These are phyloP conservation scores for Scleropages formosus DNA, from an alignment of 2,797 vertebrate genomes.

Conservation along the genomic window DNA sequence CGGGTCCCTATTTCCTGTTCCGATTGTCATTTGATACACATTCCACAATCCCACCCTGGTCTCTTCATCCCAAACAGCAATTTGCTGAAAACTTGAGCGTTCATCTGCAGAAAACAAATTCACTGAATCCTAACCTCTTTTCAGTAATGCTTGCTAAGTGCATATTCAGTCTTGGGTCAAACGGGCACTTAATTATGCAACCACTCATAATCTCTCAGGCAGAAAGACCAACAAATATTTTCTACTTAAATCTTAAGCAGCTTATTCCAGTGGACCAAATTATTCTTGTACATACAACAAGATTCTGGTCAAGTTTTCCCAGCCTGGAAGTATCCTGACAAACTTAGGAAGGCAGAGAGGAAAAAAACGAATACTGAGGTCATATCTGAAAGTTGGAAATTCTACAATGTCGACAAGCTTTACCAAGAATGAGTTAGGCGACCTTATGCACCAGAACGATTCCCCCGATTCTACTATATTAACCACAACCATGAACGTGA, in stretches of 20 bases:
- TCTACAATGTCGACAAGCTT: no score
- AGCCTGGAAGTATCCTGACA: not conserved
- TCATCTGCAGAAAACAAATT: not conserved
- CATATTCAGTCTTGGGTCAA: conserved; percentile 45
- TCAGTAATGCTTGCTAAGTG: conserved; percentile 32
- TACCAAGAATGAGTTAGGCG: no score
- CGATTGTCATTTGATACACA: conserved; percentile 50
- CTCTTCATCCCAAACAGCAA: not conserved
- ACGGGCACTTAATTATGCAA: conserved; percentile 41
- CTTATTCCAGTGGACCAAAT: conserved; percentile 31
- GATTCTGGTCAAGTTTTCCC: not conserved
- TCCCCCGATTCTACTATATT: not conserved
- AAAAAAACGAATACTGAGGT: not conserved
- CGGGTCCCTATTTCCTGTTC: conserved; percentile 65
- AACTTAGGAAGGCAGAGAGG: not conserved
- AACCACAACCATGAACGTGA: not conserved
- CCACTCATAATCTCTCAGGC: conserved; percentile 49
- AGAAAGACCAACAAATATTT: conserved; percentile 22
- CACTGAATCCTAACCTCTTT: not conserved
- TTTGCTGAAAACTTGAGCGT: not conserved
- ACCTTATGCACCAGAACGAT: not conserved
- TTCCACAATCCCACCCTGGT: not conserved
- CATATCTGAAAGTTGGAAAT: not conserved
- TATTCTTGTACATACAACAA: conserved; percentile 10
- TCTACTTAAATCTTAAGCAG: conserved; percentile 32